Evolutionary conservation across 2,888 invertebrate species (phyloP), one percentile per base, ranked within the genome.

Genomic region (Drosophila lacicola): DNA sequence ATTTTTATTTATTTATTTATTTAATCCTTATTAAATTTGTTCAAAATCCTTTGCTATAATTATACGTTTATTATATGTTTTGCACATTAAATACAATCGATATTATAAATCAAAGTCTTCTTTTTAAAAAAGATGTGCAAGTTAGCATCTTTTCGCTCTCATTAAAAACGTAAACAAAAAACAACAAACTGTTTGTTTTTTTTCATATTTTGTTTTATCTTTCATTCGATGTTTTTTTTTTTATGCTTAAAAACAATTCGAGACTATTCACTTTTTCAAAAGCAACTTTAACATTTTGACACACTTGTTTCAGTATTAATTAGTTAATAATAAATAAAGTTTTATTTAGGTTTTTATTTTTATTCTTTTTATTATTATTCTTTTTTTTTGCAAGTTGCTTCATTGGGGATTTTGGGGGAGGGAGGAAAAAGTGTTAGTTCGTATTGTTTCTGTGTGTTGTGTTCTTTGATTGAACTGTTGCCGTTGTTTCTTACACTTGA

Each of bases 21-120:
- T 54, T 34, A 53, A 53, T 68, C 63, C 67, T 68, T 81, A 71
- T 82, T 85, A 74, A 85, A 82, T 85, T 68, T 80, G 58, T 64
- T 84, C 84, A 88, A 88, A 83, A 83, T 84, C 83, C 84, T 84
- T 81, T 69, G 82, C 88, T 85, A 78, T 81, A 68, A 75, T 86
- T 70, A 73, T 78, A 72, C 44, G 65, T 74, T 78, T 67, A 81
- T 76, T 83, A 76, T 87, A 82, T 78, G 78, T 82, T 82, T 80
- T 69, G 77, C 85, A 72, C 71, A 70, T 85, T 77, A 61, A 77
- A 79, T 77, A 77, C 79, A 79, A 74, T 79, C 78, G 74, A 76
- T 70, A 69, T 61, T 63, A 50, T 61, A 74, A 74, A 74, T 74
- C 72, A 85, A 87, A 85, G 85, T 88, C 84, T 85, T 86, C 65